Evolutionary conservation across 2,797 vertebrate species (phyloP), one percentile per base, ranked within the genome.

Genomic region (Coluber constrictor): DNA sequence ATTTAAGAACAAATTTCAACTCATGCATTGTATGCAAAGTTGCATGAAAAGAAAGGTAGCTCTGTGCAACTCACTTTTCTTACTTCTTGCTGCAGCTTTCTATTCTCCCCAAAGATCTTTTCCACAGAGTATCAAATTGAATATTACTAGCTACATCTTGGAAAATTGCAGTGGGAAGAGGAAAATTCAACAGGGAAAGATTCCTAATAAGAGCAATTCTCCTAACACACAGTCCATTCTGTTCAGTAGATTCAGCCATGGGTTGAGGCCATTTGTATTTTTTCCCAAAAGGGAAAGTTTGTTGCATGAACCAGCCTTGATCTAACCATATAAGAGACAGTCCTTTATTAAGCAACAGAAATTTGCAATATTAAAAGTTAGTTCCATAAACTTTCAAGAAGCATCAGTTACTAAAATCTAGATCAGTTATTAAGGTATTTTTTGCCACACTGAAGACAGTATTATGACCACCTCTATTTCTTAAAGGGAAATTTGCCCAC

Each of bases 1-100:
- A 95, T 95, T 95, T 92, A 95, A 88, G 83, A 96, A 95, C 93
- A 93, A 96, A 95, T 92, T 94, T 93, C 94, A 95, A 96, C 94
- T 95, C 91, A 96, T 96, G 57, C 56, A 3, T 61, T 91, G 16
- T 12, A 86, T 51, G 43, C 88, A 51, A 29, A n/a, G 12, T n/a
- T 63, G 37, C 37, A 37, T 15, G 56, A 90, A 37, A 20, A 13
- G 37, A 47, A 86, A 86, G 16, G 37, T 29, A 79, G 27, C 16
- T 91, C 61, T 18, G 12, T 86, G 16, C 57, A 86, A 8, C 90
- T 60, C 20, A 56, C n/a, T 59, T 59, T 29, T 16, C 55, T 83
- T 91, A 27, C 23, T 27, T 47, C 90, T 83, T 60, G 54, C 37
- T 90, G 63, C 20, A 74, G 27, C 11, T 88, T 59, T 11, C 10